These are phyloP conservation scores for human (Homo sapiens) DNA, from an alignment of 2,113 vertebrate genomes.

Conservation along the genomic window GRCh38 chr7:70636001-70636500, in stretches of 20 bases:
- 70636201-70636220: too few relatives aligned
- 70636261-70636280: not conserved
- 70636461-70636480: accelerated
- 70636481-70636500: not conserved
- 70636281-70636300: not conserved
- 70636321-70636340: not conserved
- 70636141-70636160: too few relatives aligned
- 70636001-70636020: not conserved
- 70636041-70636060: not conserved
- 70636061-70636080: not conserved
- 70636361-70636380: not conserved
- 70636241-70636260: not conserved
- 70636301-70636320: not conserved
- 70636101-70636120: not conserved
- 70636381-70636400: accelerated
- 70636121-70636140: accelerated
- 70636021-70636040: not conserved
- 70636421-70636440: accelerated
- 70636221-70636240: not conserved
- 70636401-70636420: accelerated
- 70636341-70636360: not conserved
- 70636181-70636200: not conserved
- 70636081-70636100: not conserved
- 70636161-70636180: not conserved
- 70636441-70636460: not conserved